Conservation (phyloP, 1,140 invertebrate species). For the Ctenoplectra terminalis region DNA sequence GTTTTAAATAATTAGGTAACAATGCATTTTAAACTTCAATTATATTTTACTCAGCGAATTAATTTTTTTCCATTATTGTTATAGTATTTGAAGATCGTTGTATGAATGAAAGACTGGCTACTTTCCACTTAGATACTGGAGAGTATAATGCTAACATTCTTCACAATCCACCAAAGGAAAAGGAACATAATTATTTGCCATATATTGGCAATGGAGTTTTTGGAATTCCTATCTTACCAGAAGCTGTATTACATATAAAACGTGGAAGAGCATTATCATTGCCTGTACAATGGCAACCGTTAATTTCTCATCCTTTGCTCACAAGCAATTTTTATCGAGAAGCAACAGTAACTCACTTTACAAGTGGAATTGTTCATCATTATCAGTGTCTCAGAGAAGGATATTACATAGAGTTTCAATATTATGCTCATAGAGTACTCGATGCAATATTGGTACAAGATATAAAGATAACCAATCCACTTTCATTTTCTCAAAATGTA, state of each 20-base stretch:
- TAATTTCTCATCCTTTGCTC: conserved; percentile 85
- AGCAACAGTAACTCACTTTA: conserved; percentile 86
- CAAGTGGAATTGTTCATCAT: conserved; percentile 87
- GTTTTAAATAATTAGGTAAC: no score
- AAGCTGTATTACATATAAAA: conserved; percentile 88
- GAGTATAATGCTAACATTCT: conserved; percentile 89
- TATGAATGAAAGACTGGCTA: conserved; percentile 85
- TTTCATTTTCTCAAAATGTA: conserved; percentile 83
- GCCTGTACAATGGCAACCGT: conserved; percentile 88
- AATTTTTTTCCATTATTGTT: conserved; percentile 42
- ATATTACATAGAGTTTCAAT: conserved; percentile 87
- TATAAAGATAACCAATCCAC: conserved; percentile 90
- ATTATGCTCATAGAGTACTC: conserved; percentile 91
- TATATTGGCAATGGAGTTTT: conserved; percentile 92
- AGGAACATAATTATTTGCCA: conserved; percentile 86
- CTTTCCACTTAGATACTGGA: conserved; percentile 84
- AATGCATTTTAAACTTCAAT: no score
- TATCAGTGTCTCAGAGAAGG: conserved; percentile 87
- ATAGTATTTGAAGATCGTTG: conserved; percentile 86
- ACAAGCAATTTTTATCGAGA: conserved; percentile 82
- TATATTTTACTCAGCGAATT: background rate
- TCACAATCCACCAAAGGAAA: conserved; percentile 83
- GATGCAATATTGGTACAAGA: conserved; percentile 92
- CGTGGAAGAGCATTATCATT: conserved; percentile 88
- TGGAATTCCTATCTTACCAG: conserved; percentile 86